A percentile compares a stretch with the other conserved stretches of the same genome.
Conservation (phyloP, 2,113 vertebrate species). For the Neogale vison region DNA sequence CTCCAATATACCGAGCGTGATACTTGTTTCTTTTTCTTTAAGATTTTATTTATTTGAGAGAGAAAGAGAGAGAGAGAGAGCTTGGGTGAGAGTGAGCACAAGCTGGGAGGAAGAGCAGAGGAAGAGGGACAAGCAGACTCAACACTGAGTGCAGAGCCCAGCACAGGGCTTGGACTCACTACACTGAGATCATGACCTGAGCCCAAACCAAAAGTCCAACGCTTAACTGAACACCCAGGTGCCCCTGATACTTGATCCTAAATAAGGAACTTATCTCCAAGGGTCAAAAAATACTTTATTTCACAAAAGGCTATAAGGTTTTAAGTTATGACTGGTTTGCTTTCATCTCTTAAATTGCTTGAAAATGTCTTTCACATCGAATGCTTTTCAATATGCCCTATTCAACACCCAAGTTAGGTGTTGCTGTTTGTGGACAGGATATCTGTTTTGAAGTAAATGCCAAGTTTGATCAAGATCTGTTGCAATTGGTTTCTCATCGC, state of each 20-base stretch:
- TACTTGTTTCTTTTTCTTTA: slow-evolving; percentile 20
- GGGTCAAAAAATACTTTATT: slow-evolving; percentile 39
- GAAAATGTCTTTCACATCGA: slow-evolving; percentile 50
- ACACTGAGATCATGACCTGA: neutral
- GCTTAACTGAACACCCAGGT: neutral
- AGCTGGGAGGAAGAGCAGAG: neutral
- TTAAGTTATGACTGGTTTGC: slow-evolving; percentile 48
- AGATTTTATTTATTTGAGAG: neutral
- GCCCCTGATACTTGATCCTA: slow-evolving; percentile 11
- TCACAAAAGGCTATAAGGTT: neutral
- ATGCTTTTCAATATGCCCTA: slow-evolving; percentile 51
- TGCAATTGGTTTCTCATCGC: slow-evolving; percentile 47
- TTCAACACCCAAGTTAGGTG: neutral
- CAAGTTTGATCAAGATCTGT: slow-evolving; percentile 56
- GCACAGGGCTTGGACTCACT: neutral
- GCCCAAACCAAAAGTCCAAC: neutral
- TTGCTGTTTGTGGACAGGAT: neutral
- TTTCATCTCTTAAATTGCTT: neutral
- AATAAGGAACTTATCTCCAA: slow-evolving; percentile 55
- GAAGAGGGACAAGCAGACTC: neutral
- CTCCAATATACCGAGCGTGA: neutral
- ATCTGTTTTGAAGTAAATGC: slow-evolving; percentile 58
- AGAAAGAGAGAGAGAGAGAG: neutral
- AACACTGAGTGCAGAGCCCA: neutral
- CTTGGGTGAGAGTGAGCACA: neutral